These are phyloP conservation scores for Eupeodes corollae DNA, from an alignment of 1,140 invertebrate genomes.

Conservation along the genomic window DNA sequence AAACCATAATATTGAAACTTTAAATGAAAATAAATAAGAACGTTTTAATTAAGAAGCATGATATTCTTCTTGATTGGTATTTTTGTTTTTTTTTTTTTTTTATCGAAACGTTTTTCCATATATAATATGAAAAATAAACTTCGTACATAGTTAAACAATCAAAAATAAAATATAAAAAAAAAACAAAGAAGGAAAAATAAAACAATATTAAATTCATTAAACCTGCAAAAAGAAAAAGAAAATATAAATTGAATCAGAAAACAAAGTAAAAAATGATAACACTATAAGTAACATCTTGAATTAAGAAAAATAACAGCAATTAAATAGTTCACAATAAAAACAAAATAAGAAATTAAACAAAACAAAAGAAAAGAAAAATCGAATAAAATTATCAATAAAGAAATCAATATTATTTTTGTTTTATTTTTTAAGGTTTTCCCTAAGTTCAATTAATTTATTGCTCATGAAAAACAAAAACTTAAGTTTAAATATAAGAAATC, in stretches of 20 bases:
- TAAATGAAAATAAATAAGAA: too few relatives aligned
- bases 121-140: not conserved
- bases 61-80: too few relatives aligned
- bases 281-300: not conserved
- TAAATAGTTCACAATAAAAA: not conserved
- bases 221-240: not conserved
- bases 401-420: not conserved
- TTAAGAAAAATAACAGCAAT: not conserved
- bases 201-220: not conserved
- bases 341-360: not conserved
- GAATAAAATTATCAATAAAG: not conserved
- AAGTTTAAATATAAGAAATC: too few relatives aligned
- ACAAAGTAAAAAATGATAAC: not conserved
- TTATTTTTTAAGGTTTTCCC: not conserved
- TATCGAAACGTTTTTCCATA: too few relatives aligned
- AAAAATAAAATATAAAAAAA: not conserved
- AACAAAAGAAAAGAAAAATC: not conserved
- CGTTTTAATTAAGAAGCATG: too few relatives aligned
- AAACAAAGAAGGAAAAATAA: not conserved
- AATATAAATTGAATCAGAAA: not conserved
- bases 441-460: too few relatives aligned
- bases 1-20: too few relatives aligned
- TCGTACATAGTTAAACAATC: not conserved
- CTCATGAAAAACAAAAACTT: too few relatives aligned
- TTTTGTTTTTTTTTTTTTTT: too few relatives aligned